Conservation (phyloP, 2,797 vertebrate species). For the Thamnophis elegans region DNA sequence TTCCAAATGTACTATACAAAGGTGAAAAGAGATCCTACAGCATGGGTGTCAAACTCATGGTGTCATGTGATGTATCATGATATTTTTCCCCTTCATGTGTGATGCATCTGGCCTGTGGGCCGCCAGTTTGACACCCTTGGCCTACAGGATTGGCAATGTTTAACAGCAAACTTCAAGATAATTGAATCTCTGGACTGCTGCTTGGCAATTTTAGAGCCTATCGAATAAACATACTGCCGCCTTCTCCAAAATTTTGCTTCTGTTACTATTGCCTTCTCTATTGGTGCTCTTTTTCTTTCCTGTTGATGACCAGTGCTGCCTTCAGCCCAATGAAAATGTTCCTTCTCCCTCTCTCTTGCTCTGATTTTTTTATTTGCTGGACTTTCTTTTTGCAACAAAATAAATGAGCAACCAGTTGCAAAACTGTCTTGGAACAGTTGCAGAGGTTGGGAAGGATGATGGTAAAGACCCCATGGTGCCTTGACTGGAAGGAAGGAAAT, state of each 20-base stretch:
- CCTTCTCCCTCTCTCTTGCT: not conserved
- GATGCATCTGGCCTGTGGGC: too few relatives aligned
- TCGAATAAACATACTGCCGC: not conserved
- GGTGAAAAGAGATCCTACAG: not conserved
- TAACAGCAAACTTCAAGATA: not conserved
- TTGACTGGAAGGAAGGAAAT: not conserved
- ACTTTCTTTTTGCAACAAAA: not conserved
- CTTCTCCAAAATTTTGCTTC: not conserved
- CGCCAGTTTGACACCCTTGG: too few relatives aligned
- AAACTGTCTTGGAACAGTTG: not conserved
- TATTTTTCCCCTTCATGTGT: too few relatives aligned
- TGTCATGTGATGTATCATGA: too few relatives aligned
- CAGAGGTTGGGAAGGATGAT: not conserved
- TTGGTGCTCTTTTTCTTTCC: not conserved
- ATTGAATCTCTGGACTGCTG: not conserved
- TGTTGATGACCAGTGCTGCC: not conserved
- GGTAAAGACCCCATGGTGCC: not conserved
- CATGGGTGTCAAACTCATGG: too few relatives aligned
- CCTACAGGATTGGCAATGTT: not conserved
- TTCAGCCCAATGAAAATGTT: not conserved
- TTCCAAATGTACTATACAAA: not conserved
- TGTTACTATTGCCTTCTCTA: not conserved
- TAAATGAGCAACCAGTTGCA: not conserved
- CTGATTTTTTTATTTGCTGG: not conserved
- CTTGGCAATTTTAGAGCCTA: not conserved